phyloP scores from a whole-genome alignment of 2,113 vertebrate species.

The Vulpes vulpes region DNA sequence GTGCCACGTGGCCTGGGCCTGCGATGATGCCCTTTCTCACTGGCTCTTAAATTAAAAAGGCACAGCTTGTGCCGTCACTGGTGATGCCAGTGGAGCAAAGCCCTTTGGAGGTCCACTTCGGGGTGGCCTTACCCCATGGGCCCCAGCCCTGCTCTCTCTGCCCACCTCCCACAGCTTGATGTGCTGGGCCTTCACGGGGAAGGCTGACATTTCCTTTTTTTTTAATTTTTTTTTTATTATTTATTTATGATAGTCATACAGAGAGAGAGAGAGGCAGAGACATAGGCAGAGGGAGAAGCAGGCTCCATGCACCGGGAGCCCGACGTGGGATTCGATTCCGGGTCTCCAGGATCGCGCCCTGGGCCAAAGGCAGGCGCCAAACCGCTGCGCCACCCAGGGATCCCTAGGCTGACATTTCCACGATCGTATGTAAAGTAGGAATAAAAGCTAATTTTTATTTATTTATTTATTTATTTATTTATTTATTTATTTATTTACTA shows the following conservation, averaged over 20 bases:
- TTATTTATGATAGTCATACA: too few relatives aligned
- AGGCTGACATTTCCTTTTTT: accelerated
- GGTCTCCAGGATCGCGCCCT: too few relatives aligned
- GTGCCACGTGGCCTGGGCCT: accelerated
- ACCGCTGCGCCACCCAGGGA: too few relatives aligned
- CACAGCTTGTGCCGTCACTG: background rate
- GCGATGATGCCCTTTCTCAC: background rate
- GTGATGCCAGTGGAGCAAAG: accelerated
- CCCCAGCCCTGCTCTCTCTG: accelerated
- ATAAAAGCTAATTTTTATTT: too few relatives aligned
- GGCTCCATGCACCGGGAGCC: too few relatives aligned
- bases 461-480: too few relatives aligned
- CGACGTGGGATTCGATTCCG: too few relatives aligned
- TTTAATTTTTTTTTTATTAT: too few relatives aligned
- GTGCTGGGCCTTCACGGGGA: accelerated
- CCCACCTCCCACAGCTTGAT: accelerated
- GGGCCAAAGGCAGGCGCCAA: too few relatives aligned
- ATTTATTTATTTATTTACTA: too few relatives aligned
- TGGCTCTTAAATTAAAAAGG: background rate
- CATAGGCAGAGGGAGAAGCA: too few relatives aligned
- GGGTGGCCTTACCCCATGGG: accelerated
- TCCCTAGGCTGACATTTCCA: accelerated
- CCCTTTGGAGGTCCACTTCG: accelerated
- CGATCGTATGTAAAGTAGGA: accelerated
- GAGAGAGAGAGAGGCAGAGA: too few relatives aligned